Conservation (phyloP, 2,113 vertebrate genomes). For the Melanostigma gelatinosum region DNA sequence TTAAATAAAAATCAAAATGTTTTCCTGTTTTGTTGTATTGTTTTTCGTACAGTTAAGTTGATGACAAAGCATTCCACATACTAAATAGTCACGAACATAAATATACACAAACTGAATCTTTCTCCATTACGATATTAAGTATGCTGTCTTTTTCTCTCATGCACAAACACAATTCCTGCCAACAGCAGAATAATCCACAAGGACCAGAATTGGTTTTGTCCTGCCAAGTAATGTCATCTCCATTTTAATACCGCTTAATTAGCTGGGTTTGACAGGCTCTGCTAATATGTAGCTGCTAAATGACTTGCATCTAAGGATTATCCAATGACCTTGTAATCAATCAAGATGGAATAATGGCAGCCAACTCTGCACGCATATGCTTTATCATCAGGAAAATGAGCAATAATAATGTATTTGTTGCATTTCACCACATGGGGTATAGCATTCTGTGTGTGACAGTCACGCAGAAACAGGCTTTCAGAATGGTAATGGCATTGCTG, state of each 20-base stretch:
- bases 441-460: background rate
- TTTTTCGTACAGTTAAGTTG: too few species aligned
- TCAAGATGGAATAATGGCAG: conserved; percentile 27
- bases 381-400: conserved; percentile 31
- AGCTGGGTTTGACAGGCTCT: conserved; percentile 50
- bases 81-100: background rate
- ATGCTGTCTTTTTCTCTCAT: background rate
- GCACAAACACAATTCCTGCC: conserved; percentile 26
- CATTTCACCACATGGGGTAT: conserved; percentile 1
- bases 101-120: background rate
- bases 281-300: conserved; percentile 49
- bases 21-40: too few species aligned
- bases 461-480: conserved; percentile 19
- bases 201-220: conserved; percentile 34
- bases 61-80: too few species aligned
- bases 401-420: conserved; percentile 20
- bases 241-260: conserved; percentile 62
- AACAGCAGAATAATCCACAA: conserved; percentile 34
- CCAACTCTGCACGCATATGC: conserved; percentile 4
- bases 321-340: conserved; percentile 49
- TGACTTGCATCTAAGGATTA: conserved; percentile 45
- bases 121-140: background rate
- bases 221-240: conserved; percentile 57
- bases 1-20: too few species aligned
- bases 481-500: background rate